These are phyloP conservation scores for Anguilla obscura DNA, from an alignment of 2,797 vertebrate genomes.

Conservation along the genomic window DNA sequence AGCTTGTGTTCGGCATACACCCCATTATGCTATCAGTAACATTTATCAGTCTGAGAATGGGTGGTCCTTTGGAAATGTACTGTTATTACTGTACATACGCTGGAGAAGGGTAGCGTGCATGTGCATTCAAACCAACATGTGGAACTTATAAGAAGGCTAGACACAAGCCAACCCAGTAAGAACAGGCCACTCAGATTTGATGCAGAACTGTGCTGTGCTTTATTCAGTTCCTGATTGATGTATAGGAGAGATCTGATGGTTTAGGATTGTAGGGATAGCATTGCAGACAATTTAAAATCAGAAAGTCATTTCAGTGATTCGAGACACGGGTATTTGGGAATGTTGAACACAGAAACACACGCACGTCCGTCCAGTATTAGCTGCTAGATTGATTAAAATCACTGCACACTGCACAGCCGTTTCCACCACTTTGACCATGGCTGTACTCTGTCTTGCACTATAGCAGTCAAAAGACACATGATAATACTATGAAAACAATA, in stretches of 20 bases:
- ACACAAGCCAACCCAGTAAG: not conserved
- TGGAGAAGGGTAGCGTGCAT: not conserved
- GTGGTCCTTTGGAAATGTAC: not conserved
- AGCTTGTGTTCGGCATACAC: too few relatives aligned
- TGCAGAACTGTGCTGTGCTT: not conserved
- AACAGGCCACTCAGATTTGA: not conserved
- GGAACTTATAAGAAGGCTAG: not conserved
- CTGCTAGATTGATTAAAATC: not conserved
- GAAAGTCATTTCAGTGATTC: not conserved
- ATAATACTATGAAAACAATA: not conserved
- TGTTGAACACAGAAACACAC: not conserved
- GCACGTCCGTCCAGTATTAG: not conserved
- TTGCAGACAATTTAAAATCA: not conserved
- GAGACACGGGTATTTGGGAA: not conserved
- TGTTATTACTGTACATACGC: not conserved
- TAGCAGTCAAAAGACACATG: not conserved
- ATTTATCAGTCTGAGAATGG: not conserved
- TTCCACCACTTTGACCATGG: not conserved
- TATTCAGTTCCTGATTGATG: not conserved
- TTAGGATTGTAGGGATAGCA: not conserved
- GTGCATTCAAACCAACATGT: not conserved
- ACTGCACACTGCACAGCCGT: not conserved
- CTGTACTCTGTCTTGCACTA: not conserved
- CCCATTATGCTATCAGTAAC: too few relatives aligned
- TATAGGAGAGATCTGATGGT: not conserved